A percentile compares a stretch with the other conserved stretches of the same genome.
phyloP scores from a whole-genome alignment of 1,140 invertebrate genomes.

The Drusus annulatus region DNA sequence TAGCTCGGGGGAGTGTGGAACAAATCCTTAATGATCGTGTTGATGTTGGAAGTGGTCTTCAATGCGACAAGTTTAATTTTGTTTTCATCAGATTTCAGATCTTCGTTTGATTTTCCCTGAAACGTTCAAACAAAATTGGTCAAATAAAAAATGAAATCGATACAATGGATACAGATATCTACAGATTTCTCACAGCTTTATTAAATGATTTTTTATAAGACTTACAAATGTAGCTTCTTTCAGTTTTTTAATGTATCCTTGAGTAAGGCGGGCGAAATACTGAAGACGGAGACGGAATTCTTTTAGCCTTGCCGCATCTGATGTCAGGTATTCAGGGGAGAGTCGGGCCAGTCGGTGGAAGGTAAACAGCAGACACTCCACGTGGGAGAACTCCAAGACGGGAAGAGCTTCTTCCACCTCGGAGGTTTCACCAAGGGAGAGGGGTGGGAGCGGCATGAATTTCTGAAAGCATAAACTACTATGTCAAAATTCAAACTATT shows the following conservation, averaged over 20 bases:
- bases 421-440: conserved; percentile 71
- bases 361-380: conserved; percentile 93
- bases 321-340: conserved; percentile 80
- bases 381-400: conserved; percentile 91
- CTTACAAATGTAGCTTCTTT: conserved; percentile 82
- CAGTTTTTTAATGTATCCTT: conserved; percentile 94
- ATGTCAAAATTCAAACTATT: not conserved
- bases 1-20: conserved; percentile 95
- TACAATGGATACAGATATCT: too few relatives aligned
- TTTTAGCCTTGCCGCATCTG: conserved; percentile 86
- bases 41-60: conserved; percentile 94
- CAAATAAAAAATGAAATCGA: too few relatives aligned
- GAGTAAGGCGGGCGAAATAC: conserved; percentile 93
- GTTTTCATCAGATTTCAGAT: conserved; percentile 85
- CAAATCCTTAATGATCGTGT: conserved; percentile 93
- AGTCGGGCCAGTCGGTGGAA: conserved; percentile 91
- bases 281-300: conserved; percentile 91
- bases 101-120: conserved; percentile 81
- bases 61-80: conserved; percentile 89
- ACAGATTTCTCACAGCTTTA: too few relatives aligned
- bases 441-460: conserved; percentile 86
- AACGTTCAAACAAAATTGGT: not conserved
- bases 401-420: conserved; percentile 75
- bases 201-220: not conserved
- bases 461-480: conserved; percentile 69